Conservation (phyloP, 2,888 invertebrate species). For the Pterostichus madidus region DNA sequence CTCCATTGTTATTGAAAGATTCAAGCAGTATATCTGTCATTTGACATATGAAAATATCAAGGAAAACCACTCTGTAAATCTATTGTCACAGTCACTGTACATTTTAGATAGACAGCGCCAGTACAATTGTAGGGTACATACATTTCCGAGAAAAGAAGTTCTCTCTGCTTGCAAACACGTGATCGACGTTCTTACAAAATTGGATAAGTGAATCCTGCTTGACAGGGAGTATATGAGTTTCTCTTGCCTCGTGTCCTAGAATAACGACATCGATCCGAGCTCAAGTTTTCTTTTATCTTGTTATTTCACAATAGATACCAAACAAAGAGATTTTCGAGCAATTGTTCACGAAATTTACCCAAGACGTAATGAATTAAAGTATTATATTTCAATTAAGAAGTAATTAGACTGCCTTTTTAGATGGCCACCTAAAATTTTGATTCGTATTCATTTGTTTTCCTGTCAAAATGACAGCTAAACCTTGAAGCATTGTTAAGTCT, state of each 20-base stretch:
- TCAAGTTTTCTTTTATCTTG: background rate
- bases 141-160: background rate
- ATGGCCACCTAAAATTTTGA: background rate
- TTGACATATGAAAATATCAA: too few relatives aligned
- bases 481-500: too few relatives aligned
- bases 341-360: background rate
- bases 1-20: too few relatives aligned
- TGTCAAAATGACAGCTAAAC: too few relatives aligned
- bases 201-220: conserved; percentile 12
- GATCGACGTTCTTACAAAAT: background rate
- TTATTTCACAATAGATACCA: too few relatives aligned
- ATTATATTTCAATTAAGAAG: background rate
- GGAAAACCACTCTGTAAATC: too few relatives aligned
- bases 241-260: background rate
- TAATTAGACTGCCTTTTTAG: conserved; percentile 6
- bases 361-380: too few relatives aligned
- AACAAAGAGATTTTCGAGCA: conserved; percentile 1
- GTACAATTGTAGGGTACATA: background rate
- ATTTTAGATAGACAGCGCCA: too few relatives aligned
- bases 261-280: conserved; percentile 1
- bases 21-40: too few relatives aligned
- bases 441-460: too few relatives aligned
- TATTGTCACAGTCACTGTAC: too few relatives aligned
- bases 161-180: background rate
- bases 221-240: conserved; percentile 5